These are phyloP conservation scores for Rhagophthalmus giganteus DNA, from an alignment of 2,888 invertebrate genomes.

Conservation along the genomic window DNA sequence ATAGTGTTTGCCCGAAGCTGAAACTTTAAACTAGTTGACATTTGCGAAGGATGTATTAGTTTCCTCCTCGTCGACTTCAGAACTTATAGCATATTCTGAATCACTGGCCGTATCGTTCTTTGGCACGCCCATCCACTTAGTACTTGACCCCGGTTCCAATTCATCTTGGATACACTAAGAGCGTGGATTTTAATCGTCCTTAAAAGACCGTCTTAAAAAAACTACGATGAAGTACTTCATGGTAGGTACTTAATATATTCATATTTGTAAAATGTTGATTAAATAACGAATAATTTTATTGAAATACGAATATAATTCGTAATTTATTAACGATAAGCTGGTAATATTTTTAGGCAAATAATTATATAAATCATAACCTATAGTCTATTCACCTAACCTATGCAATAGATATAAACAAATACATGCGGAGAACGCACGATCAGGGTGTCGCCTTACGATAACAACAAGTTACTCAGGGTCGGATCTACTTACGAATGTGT, in stretches of 20 bases:
- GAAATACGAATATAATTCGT: neutral
- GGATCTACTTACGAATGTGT: no score
- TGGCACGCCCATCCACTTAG: slow-evolving; percentile 31
- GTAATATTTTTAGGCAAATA: neutral
- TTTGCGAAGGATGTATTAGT: slow-evolving; percentile 31
- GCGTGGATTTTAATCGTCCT: slow-evolving; percentile 20
- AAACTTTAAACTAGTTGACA: slow-evolving; percentile 31
- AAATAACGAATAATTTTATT: no score
- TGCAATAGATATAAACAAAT: no score
- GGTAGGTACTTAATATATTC: no score
- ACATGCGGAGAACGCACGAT: no score
- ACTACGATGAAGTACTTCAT: neutral
- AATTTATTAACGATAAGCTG: neutral
- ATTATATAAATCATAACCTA: neutral
- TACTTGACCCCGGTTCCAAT: slow-evolving; percentile 30
- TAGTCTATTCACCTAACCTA: no score
- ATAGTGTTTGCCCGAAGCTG: slow-evolving; percentile 24
- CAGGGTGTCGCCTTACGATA: no score
- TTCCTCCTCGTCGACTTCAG: slow-evolving; percentile 30
- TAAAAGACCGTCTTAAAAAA: slow-evolving; percentile 9
- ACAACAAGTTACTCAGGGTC: no score
- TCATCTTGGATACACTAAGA: slow-evolving; percentile 25
- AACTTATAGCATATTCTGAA: slow-evolving; percentile 32
- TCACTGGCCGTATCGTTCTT: slow-evolving; percentile 29
- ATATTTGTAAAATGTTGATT: no score